Evolutionary conservation across 1,140 invertebrate species (phyloP).

Genomic region (Panulirus ornatus): DNA sequence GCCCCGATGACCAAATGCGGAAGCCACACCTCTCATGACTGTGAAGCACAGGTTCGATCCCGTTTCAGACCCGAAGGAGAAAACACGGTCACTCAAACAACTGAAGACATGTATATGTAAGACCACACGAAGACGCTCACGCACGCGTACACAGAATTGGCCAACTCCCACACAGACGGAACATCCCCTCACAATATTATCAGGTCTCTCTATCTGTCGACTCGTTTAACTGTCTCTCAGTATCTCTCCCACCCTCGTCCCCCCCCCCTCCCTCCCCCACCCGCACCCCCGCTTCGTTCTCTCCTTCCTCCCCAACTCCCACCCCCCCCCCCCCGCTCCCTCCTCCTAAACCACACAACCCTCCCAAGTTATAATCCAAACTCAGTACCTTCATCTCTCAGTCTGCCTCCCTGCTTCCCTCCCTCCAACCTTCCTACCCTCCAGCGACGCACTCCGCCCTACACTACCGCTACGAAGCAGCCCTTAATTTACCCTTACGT

Average conservation of each 20-base stretch:
- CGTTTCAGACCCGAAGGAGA: no score
- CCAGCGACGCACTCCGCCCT: background rate
- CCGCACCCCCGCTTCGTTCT: background rate
- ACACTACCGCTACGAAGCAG: background rate
- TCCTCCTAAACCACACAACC: background rate
- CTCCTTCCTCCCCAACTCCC: background rate
- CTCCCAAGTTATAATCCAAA: background rate
- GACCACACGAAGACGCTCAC: no score
- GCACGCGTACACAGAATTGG: no score
- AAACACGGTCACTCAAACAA: no score
- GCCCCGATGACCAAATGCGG: background rate
- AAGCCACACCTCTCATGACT: no score
- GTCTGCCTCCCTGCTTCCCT: background rate
- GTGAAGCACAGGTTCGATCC: no score
- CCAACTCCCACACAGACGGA: no score
- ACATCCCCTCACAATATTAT: background rate
- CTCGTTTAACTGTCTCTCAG: background rate
- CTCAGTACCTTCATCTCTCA: background rate
- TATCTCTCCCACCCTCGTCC: background rate
- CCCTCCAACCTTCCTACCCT: background rate
- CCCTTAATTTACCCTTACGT: slow-evolving; percentile 18
- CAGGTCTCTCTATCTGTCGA: background rate
- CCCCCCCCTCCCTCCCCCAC: background rate
- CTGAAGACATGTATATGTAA: no score
- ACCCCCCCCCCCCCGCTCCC: background rate